Evolutionary conservation across 1,140 invertebrate genomes (phyloP).

Genomic region (Drosophila leontia): DNA sequence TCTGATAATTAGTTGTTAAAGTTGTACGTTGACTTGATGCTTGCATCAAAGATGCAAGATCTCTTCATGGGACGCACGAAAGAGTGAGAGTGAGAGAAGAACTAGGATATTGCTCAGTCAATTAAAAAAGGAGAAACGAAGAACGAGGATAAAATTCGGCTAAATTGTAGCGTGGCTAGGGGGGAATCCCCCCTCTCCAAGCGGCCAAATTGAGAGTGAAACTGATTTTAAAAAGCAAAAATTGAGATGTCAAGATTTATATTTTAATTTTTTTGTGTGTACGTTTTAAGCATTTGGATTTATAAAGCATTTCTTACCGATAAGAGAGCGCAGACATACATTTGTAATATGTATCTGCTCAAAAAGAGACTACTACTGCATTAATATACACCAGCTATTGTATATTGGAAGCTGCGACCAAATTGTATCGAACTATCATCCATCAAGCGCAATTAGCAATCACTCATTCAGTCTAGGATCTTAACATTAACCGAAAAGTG

Average conservation of each 20-base stretch:
- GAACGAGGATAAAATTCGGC: constrained; percentile 1
- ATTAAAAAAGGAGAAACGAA: constrained; percentile 43
- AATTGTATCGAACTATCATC: constrained; percentile 43
- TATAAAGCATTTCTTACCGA: constrained; percentile 42
- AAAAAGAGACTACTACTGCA: constrained; percentile 25
- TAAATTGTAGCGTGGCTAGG: constrained; percentile 11
- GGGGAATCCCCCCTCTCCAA: constrained; percentile 14
- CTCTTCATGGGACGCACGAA: constrained; percentile 5
- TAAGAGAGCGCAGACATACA: constrained; percentile 21
- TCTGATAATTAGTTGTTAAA: constrained; percentile 65
- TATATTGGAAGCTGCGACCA: constrained; percentile 51
- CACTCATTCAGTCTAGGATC: constrained; percentile 42
- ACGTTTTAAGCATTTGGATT: constrained; percentile 36
- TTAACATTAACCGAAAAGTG: constrained; percentile 57
- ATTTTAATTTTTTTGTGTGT: not conserved
- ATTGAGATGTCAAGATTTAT: not conserved
- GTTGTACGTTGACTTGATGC: constrained; percentile 28
- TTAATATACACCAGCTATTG: constrained; percentile 24
- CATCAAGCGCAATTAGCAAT: constrained; percentile 71
- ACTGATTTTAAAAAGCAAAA: constrained; percentile 43
- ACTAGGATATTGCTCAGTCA: constrained; percentile 68
- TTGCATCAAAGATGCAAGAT: constrained; percentile 58
- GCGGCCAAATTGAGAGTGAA: constrained; percentile 55
- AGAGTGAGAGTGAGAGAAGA: constrained; percentile 26
- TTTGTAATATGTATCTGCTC: constrained; percentile 14